These are phyloP conservation scores for Creontiades dilutus DNA, from an alignment of 2,888 invertebrate genomes.

Conservation along the genomic window DNA sequence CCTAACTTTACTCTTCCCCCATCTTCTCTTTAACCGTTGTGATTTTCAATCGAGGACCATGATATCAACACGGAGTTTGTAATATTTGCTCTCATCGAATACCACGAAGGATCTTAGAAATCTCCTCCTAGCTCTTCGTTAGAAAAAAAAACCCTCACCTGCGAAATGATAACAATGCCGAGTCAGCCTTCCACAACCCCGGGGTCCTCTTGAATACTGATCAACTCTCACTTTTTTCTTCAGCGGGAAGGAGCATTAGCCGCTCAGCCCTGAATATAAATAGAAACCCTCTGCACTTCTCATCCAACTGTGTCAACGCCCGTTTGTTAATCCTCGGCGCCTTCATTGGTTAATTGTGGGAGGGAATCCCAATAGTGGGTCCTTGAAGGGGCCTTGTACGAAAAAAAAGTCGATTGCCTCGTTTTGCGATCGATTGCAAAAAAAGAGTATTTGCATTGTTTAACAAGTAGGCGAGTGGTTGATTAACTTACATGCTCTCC, in stretches of 20 bases:
- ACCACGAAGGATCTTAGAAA: too few species aligned
- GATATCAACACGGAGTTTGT: too few species aligned
- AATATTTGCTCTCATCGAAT: too few species aligned
- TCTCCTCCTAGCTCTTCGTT: too few species aligned
- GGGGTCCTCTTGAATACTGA: constrained; percentile 37
- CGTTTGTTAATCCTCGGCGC: constrained; percentile 20
- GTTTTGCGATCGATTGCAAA: constrained; percentile 6
- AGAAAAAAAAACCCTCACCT: background rate
- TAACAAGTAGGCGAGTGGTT: too few species aligned
- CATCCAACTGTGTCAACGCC: constrained; percentile 35
- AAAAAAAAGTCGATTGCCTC: constrained; percentile 1
- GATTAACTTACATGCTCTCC: too few species aligned
- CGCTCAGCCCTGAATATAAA: constrained; percentile 29
- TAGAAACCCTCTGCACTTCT: background rate
- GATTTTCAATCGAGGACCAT: too few species aligned
- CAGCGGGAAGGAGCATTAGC: constrained; percentile 8
- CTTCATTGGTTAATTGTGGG: constrained; percentile 16
- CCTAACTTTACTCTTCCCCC: too few species aligned
- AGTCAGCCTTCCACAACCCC: constrained; percentile 4
- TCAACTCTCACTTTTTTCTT: constrained; percentile 49
- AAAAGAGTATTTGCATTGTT: background rate
- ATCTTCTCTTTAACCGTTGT: too few species aligned
- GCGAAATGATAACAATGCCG: constrained; percentile 30
- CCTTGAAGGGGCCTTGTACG: background rate
- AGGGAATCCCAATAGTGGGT: background rate